A percentile compares a stretch with the other conserved stretches of the same genome.
phyloP scores from a whole-genome alignment of 2,113 vertebrate species.

The Acanthisitta chloris region DNA sequence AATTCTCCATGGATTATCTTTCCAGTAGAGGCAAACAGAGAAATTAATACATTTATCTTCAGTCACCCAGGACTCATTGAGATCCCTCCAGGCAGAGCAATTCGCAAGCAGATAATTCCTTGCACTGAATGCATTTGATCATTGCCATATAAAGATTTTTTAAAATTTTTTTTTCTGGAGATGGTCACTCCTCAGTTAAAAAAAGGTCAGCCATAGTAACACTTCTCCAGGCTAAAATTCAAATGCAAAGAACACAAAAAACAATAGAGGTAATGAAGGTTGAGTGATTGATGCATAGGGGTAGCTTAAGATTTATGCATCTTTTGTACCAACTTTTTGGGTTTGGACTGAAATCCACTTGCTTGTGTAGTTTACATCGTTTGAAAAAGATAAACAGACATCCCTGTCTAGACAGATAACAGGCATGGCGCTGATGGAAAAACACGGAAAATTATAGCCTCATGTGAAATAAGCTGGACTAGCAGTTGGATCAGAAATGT shows the following conservation, averaged over 20 bases:
- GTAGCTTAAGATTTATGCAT: neutral
- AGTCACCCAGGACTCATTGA: neutral
- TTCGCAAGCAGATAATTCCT: neutral
- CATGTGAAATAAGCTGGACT: neutral
- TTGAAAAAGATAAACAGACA: neutral
- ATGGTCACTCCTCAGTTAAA: neutral
- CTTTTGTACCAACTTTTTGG: neutral
- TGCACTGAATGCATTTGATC: neutral
- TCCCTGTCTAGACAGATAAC: neutral
- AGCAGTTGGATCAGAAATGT: neutral
- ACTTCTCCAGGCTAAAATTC: neutral
- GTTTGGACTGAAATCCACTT: neutral
- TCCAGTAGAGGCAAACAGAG: neutral
- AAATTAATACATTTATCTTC: conserved; percentile 7
- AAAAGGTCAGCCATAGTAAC: neutral
- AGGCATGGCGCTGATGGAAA: neutral
- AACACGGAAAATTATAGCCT: neutral
- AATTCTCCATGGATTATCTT: neutral
- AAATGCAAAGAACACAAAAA: neutral
- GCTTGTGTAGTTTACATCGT: neutral
- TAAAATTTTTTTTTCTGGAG: neutral
- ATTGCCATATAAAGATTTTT: neutral
- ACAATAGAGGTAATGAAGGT: neutral
- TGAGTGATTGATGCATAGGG: accelerated
- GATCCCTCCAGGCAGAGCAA: neutral